Evolutionary conservation across 2,797 vertebrate species (phyloP), one percentile per base, ranked within the genome.

Genomic region (Passerculus sandwichensis): DNA sequence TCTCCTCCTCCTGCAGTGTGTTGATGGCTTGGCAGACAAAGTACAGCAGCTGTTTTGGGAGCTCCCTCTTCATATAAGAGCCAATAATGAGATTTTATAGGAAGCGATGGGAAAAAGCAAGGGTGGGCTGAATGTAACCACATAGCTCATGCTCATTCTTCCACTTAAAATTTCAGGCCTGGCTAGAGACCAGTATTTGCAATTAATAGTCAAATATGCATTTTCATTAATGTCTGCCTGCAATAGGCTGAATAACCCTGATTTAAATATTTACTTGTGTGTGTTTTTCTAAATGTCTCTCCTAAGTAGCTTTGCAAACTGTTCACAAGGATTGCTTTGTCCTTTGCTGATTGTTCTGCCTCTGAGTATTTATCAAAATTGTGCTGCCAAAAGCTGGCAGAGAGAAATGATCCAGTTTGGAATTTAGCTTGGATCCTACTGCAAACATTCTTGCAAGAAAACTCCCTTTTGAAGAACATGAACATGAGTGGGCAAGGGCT

Each of bases 341-440:
- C 65, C 40, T 86, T 77, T 60, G 59, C 73, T 79, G 83, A 75
- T 95, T 93, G 82, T 95, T 96, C 74, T 91, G 82, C 60, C 66
- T 89, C 69, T 0, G 23, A 83, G 44, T 75, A 81, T 89, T 94
- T 95, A 75, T 93, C 66, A 81, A 70, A 94, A 78, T 15, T 71
- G 16, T 74, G 74, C 67, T 95, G 86, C 89, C 79, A 84, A 83
- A 94, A 92, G 66, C 76, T 91, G 92, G 92, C 85, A 93, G 66
- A 75, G 74, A 75, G 81, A 73, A 93, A 62, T 32, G 61, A 81
- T 91, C 69, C 69, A 80, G 72, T 84, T 83, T 85, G 91, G 89
- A 91, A 91, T 95, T 91, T 66, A 93, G 87, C 66, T 94, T 88
- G 92, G 91, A 94, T 93, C 59, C 78, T 94, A 70, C 67, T 89